Conservation (phyloP, 2,888 invertebrate genomes). For the Agriopis leucophaearia region DNA sequence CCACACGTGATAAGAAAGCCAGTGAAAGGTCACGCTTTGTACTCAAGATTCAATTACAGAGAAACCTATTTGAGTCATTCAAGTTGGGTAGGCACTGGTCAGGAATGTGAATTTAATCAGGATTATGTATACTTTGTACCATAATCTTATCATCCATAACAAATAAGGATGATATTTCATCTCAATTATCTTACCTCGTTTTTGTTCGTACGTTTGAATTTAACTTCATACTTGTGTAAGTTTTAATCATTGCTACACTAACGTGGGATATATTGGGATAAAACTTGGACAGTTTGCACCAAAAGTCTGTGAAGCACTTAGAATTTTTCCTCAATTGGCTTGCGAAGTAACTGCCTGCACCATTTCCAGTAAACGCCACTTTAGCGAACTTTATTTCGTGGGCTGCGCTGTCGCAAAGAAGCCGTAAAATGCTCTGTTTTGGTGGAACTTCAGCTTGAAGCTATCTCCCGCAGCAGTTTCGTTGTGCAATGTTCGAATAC, state of each 20-base stretch:
- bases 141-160: not conserved
- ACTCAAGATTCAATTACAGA: slow-evolving; percentile 16
- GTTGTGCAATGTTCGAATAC: not conserved
- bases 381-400: slow-evolving; percentile 7
- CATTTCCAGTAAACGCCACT: slow-evolving; percentile 6
- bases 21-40: slow-evolving; percentile 21
- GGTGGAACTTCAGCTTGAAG: not conserved
- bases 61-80: slow-evolving; percentile 12
- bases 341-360: slow-evolving; percentile 13
- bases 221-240: too few species aligned
- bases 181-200: not conserved
- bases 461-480: not conserved
- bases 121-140: not conserved
- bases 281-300: too few species aligned
- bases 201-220: too few species aligned
- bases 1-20: slow-evolving; percentile 10
- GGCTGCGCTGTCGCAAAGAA: slow-evolving; percentile 3
- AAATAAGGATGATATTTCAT: not conserved
- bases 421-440: slow-evolving; percentile 9
- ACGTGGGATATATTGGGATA: too few species aligned
- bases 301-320: not conserved
- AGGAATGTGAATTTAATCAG: slow-evolving; percentile 2
- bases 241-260: too few species aligned
- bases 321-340: not conserved
- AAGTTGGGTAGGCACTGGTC: slow-evolving; percentile 4